These are phyloP conservation scores for Chionis minor DNA, from an alignment of 2,113 vertebrate species.

Conservation along the genomic window DNA sequence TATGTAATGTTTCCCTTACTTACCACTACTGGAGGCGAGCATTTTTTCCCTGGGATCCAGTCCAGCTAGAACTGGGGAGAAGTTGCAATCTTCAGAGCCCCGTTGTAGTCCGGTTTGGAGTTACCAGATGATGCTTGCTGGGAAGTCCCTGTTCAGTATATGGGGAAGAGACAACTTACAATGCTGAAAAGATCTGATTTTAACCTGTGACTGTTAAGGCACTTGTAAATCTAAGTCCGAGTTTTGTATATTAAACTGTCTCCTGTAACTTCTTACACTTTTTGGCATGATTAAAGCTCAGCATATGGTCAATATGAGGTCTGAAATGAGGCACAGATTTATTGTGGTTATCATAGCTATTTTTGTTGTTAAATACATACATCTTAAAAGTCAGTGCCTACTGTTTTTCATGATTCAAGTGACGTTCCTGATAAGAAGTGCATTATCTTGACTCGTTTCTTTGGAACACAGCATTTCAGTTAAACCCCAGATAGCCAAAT, in stretches of 20 bases:
- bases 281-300: not conserved
- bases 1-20: fast-evolving
- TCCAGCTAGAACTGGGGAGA: not conserved
- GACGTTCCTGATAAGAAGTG: not conserved
- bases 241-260: not conserved
- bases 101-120: not conserved
- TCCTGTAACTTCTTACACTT: not conserved
- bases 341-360: not conserved
- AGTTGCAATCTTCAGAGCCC: not conserved
- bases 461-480: not conserved
- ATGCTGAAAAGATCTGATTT: not conserved
- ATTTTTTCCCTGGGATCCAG: not conserved
- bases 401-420: not conserved
- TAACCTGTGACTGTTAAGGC: not conserved
- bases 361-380: not conserved
- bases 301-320: not conserved
- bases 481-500: not conserved
- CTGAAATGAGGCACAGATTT: not conserved
- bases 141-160: not conserved
- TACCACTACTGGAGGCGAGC: not conserved
- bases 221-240: not conserved
- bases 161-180: not conserved
- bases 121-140: not conserved
- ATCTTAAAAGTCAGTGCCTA: not conserved
- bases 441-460: not conserved